Conservation (phyloP, 2,888 invertebrate genomes). For the Chorisops tibialis region DNA sequence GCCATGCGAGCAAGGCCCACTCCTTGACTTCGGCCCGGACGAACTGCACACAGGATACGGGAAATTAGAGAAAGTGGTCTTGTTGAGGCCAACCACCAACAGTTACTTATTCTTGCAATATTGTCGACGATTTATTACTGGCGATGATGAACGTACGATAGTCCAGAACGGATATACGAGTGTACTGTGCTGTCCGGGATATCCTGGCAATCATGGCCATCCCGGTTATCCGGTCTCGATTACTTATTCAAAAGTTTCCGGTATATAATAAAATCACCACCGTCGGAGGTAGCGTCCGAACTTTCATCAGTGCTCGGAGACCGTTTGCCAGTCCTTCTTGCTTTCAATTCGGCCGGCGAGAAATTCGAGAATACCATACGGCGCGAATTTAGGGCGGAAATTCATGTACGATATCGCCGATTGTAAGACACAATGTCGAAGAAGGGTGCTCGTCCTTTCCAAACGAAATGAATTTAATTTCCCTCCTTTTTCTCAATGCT, state of each 20-base stretch:
- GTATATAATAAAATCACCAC: conserved; percentile 24
- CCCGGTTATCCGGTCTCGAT: conserved; percentile 16
- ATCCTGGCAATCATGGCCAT: neutral
- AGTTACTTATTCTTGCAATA: conserved; percentile 27
- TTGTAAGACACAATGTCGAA: too few species aligned
- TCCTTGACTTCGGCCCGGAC: neutral
- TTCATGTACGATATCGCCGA: too few species aligned
- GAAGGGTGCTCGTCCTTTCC: too few species aligned
- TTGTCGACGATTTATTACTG: conserved; percentile 29
- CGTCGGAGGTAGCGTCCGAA: conserved; percentile 13
- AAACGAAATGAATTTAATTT: conserved; percentile 18
- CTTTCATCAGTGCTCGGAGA: conserved; percentile 17
- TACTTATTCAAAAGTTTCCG: conserved; percentile 22
- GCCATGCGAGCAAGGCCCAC: conserved; percentile 10
- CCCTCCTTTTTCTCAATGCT: neutral
- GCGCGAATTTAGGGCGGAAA: too few species aligned
- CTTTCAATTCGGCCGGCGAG: neutral
- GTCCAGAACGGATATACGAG: neutral
- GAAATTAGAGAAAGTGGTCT: conserved; percentile 33
- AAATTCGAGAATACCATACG: too few species aligned
- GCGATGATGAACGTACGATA: conserved; percentile 25
- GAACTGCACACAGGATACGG: conserved; percentile 1
- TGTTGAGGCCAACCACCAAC: conserved; percentile 25
- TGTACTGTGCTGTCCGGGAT: neutral
- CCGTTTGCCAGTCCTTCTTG: neutral